Conservation (phyloP, 2,888 invertebrate species). For the Coelopa pilipes region DNA sequence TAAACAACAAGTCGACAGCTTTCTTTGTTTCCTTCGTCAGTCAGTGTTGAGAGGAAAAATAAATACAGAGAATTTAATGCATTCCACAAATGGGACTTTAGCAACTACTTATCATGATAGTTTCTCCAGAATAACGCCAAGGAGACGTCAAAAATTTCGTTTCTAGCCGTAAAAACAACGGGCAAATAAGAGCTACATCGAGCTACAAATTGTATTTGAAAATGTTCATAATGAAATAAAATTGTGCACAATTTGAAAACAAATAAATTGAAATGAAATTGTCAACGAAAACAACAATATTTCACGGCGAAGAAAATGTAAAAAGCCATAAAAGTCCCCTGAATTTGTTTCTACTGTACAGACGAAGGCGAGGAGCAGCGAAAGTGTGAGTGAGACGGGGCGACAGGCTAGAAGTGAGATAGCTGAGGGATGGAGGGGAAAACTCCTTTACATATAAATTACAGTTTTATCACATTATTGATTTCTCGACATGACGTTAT, state of each 20-base stretch:
- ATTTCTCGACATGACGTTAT: background rate
- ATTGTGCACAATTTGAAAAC: background rate
- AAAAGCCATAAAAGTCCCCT: background rate
- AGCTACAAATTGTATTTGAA: background rate
- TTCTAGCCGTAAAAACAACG: no score
- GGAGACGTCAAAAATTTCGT: no score
- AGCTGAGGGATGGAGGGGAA: background rate
- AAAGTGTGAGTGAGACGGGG: background rate
- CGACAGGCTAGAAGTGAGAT: background rate
- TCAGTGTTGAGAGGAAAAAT: constrained; percentile 5
- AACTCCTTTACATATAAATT: constrained; percentile 21
- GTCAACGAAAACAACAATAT: background rate
- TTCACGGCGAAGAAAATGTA: background rate
- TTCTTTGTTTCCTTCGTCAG: background rate
- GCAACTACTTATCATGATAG: background rate
- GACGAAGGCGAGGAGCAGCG: background rate
- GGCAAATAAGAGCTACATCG: no score
- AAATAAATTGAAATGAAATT: background rate
- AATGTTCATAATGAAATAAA: background rate
- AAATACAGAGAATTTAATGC: background rate
- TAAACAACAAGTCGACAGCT: background rate
- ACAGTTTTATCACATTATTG: constrained; percentile 28
- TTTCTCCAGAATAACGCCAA: no score
- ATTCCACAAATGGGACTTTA: background rate
- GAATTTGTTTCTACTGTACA: background rate